Percentiles rank a stretch among this genome's conserved stretches.
phyloP scores from a whole-genome alignment of 1,140 invertebrate species.

The Paramacrobiotus metropolitanus region DNA sequence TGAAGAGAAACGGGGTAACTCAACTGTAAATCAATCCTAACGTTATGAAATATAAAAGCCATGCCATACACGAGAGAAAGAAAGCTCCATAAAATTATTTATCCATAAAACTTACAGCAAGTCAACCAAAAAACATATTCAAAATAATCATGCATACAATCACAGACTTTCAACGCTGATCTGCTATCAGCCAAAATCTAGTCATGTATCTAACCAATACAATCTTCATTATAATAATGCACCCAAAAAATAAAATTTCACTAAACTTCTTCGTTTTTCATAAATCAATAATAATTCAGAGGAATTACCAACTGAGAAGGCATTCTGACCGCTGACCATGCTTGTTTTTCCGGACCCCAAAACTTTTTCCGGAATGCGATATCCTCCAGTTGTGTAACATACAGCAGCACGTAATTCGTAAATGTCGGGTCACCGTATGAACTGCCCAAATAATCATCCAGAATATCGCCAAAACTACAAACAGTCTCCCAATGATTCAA shows the following conservation, averaged over 20 bases:
- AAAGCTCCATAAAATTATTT: no score
- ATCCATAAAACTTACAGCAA: no score
- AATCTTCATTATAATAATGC: no score
- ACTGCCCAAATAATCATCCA: background rate
- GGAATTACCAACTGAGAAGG: background rate
- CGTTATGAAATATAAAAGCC: no score
- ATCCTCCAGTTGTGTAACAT: background rate
- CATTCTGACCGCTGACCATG: background rate
- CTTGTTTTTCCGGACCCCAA: slow-evolving; percentile 1
- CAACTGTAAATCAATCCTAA: no score
- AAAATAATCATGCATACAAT: background rate
- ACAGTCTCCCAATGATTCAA: background rate
- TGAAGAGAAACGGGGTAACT: background rate
- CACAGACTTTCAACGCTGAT: background rate
- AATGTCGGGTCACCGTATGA: background rate
- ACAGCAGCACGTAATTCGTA: background rate
- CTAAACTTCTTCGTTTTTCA: no score
- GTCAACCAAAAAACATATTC: background rate
- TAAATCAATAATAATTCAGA: no score
- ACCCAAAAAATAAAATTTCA: no score
- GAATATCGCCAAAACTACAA: background rate
- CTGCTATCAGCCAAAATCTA: no score
- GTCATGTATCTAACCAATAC: no score
- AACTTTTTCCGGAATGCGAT: background rate
- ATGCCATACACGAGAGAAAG: no score